Evolutionary conservation across 2,797 vertebrate genomes (phyloP).

Genomic region (Artibeus jamaicensis): DNA sequence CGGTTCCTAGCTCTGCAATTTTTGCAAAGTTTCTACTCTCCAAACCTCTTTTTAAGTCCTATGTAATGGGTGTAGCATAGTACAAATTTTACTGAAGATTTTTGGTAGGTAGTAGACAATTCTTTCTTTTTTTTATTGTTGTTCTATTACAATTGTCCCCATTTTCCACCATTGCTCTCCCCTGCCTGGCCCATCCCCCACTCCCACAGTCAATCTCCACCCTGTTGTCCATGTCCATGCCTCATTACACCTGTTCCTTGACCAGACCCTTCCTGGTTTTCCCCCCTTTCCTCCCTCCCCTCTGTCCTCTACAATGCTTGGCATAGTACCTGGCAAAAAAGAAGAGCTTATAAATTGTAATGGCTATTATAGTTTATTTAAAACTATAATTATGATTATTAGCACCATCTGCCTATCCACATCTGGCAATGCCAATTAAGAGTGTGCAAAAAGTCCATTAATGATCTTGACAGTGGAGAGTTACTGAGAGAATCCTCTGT

Average conservation of each 20-base stretch:
- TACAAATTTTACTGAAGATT: background rate
- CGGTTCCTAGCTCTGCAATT: background rate
- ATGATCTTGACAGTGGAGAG: background rate
- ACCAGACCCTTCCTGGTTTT: no score
- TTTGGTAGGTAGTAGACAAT: background rate
- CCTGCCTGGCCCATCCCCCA: no score
- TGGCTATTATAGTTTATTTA: slow-evolving; percentile 15
- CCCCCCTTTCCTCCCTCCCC: no score
- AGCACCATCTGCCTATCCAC: background rate
- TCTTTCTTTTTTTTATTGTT: background rate
- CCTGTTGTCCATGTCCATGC: no score
- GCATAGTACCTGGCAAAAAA: background rate
- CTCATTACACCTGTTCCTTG: no score
- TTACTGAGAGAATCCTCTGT: background rate
- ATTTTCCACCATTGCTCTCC: no score
- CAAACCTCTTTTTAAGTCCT: background rate
- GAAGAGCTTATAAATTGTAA: background rate
- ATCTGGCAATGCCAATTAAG: background rate
- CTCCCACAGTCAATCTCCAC: no score
- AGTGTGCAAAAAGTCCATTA: background rate
- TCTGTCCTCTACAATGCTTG: background rate
- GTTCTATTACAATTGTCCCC: no score
- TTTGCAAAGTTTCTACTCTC: background rate
- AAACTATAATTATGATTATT: slow-evolving; percentile 5
- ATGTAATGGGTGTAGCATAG: background rate